These are phyloP conservation scores for Spongilla lacustris DNA, from an alignment of 37 sponge, comb jelly and placozoan species.

Conservation along the genomic window DNA sequence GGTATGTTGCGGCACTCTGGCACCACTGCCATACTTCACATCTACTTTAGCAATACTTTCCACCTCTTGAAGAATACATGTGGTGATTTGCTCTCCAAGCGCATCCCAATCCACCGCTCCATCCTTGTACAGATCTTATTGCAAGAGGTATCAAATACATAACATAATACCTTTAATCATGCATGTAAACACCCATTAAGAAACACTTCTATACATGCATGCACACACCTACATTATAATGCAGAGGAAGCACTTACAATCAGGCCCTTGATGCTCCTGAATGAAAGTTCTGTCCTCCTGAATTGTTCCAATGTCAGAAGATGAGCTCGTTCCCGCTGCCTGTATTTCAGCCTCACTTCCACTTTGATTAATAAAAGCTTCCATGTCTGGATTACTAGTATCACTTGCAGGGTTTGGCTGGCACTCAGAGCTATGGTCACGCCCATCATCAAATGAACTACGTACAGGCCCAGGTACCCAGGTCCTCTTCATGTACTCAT, in stretches of 20 bases:
- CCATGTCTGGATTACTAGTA: not conserved
- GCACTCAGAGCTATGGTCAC: not conserved
- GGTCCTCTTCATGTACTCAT: not conserved
- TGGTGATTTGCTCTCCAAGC: conserved; percentile 9
- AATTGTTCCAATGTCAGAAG: not conserved
- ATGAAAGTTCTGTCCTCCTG: not conserved
- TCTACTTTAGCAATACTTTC: conserved; percentile 58
- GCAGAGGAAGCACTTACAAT: not conserved
- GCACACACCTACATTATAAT: too few species aligned
- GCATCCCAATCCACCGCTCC: conserved; percentile 17
- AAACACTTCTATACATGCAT: too few species aligned
- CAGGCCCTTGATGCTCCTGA: not conserved
- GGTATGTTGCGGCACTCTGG: conserved; percentile 7
- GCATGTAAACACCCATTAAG: too few species aligned
- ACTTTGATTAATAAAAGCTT: not conserved
- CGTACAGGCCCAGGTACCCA: too few species aligned
- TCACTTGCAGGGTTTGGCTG: not conserved
- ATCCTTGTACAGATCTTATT: not conserved
- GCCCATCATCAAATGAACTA: too few species aligned
- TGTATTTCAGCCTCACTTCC: not conserved
- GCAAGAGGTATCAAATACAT: not conserved
- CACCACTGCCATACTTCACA: conserved; percentile 14
- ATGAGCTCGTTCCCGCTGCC: not conserved
- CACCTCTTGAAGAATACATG: not conserved
- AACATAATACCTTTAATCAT: not conserved